Evolutionary conservation across 2,888 invertebrate species (phyloP).

Genomic region (Hemistola chrysoprasaria): DNA sequence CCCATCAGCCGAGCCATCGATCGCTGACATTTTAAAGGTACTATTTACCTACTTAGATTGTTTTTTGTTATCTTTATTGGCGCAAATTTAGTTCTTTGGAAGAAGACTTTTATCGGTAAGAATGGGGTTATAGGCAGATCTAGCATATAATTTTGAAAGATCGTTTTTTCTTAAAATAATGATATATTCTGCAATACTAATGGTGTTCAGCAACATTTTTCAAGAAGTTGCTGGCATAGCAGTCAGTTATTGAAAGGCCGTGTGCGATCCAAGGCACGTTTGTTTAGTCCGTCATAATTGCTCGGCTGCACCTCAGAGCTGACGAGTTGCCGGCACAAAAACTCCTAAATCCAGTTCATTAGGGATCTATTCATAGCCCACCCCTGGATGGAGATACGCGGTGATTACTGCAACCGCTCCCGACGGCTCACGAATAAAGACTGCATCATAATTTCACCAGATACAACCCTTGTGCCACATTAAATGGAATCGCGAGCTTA

Average conservation of each 20-base stretch:
- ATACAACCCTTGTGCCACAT: conserved; percentile 62
- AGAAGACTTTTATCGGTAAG: no score
- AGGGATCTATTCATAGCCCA: conserved; percentile 79
- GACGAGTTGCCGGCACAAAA: conserved; percentile 79
- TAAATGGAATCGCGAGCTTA: conserved; percentile 60
- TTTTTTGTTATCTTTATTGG: no score
- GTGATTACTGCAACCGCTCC: conserved; percentile 83
- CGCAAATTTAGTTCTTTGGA: no score
- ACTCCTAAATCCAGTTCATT: conserved; percentile 83
- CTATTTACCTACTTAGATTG: no score
- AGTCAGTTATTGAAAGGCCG: conserved; percentile 59
- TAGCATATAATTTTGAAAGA: no score
- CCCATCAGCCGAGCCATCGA: conserved; percentile 52
- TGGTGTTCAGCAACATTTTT: conserved; percentile 45
- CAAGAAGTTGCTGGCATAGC: conserved; percentile 42
- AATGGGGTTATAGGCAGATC: no score
- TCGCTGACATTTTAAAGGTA: conserved; percentile 49
- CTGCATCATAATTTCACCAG: conserved; percentile 83
- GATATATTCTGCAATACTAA: no score
- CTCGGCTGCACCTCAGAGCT: conserved; percentile 74
- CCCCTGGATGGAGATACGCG: conserved; percentile 82
- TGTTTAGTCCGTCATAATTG: conserved; percentile 79
- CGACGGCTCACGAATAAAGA: conserved; percentile 82
- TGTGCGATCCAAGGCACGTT: conserved; percentile 59
- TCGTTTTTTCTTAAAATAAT: no score